Evolutionary conservation across 2,113 vertebrate species (phyloP), one percentile per base, ranked within the genome.

Genomic region (Gambusia holbrooki): DNA sequence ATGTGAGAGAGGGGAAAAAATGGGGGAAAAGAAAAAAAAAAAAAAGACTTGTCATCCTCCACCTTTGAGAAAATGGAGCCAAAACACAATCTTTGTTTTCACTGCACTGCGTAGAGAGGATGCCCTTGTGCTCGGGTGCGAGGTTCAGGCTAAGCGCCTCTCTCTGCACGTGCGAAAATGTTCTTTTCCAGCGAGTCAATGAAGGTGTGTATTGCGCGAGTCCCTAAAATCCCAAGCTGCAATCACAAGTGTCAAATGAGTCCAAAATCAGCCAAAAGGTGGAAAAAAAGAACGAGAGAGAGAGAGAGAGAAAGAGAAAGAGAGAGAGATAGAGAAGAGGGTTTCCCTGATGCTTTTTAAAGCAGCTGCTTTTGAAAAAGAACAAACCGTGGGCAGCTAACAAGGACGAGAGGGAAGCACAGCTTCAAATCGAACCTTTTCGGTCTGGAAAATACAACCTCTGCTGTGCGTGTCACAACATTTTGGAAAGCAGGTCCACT

Each of bases 11-110:
- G 76, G 84, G 85, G 27, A 25, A 30, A 35, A 4, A 14, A 13
- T 13, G 19, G 30, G 5, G 6, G 5, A 6, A 5, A 27, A 27
- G 86, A 86, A 82, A 82, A n/a, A 76, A 76, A 77, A 84, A 87
- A 63, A 62, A 87, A 83, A 76, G 84, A 81, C 87, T 90, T 71
- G 86, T 90, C 91, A 84, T 81, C 40, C 40, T 14, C 40, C 40
- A 42, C 84, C 80, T 81, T 69, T 78, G 80, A 85, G 81, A 90
- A 82, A 82, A 89, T 68, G 28, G 72, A 82, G 81, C 82, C 82
- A 86, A 88, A 91, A 89, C 71, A 83, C 87, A 91, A 79, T 81
- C 81, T 76, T 45, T 85, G 85, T 90, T 73, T 85, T 89, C 84
- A 84, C 82, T 79, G 70, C 78, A 42, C 62, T 74, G 70, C 74